Base-by-base conservation (phyloP, 1,140 invertebrate genomes). In the Brachionus asplanchnoidis region DNA sequence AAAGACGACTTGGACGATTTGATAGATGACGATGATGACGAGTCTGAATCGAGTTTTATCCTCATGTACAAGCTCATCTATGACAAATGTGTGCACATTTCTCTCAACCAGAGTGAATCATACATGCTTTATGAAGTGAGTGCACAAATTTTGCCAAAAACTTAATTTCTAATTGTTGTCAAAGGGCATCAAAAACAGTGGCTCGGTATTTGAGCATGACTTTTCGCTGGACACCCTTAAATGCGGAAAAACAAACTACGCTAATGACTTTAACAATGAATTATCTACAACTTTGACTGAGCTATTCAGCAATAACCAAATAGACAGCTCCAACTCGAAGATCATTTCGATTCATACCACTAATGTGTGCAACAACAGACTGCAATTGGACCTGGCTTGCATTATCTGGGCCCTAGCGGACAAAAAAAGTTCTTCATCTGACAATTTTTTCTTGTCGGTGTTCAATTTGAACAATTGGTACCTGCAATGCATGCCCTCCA, bases 391-490 rank as follows among this genome's bases (percentile, higher is more conserved):
- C 20, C 5, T 77, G 23, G 44, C 42, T 0, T 77, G 73, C 32
- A 26, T 77, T 7, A 77, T 77, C 0, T 77, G 73, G 73, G 73
- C 73, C 14, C 20, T 77, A 12, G 73, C 23, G 12, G 73, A 77
- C 26, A 77, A 77, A 77, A 77, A 77, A 12, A 50, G 20, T 2
- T 0, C 73, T 12, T 50, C 73, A 14, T 50, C 73, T 1, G 73
- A 77, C 68, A 73, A 73, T 28, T 77, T 77, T 28, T 77, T 77
- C n/a, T 4, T 77, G 9, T 50, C 42, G 0, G 26, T 77, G 11
- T 77, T 77, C 26, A 77, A 77, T 50, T 77, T 77, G 42, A 77
- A 77, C n/a, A 77, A 77, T 50, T 77, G 73, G 73, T 77, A 77
- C 20, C 12, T 77, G 7, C 73, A 77, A 36, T 77, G 73, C 46